phyloP scores from a whole-genome alignment of 2,888 invertebrate genomes.

The Ptilodon capucinus region DNA sequence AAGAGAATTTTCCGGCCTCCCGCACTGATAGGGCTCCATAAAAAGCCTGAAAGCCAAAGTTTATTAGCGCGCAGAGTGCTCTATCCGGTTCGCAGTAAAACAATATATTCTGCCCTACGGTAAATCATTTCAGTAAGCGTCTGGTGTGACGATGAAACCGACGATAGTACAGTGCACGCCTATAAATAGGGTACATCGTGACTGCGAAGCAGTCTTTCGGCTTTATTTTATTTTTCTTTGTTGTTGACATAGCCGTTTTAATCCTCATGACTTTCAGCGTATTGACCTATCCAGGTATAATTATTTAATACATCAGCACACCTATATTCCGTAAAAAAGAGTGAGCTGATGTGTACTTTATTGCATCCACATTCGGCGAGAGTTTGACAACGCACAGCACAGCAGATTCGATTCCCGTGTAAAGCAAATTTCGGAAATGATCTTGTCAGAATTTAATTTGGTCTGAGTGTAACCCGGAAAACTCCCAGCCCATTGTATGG shows the following conservation, averaged over 20 bases:
- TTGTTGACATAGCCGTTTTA: background rate
- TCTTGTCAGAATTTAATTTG: too few relatives aligned
- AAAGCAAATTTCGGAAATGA: too few relatives aligned
- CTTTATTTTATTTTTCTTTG: background rate
- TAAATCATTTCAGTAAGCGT: constrained; percentile 29
- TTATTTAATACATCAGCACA: too few relatives aligned
- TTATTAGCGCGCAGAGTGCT: constrained; percentile 24
- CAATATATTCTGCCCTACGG: constrained; percentile 31
- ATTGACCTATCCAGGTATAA: too few relatives aligned
- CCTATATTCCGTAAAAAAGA: too few relatives aligned
- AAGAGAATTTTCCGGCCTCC: background rate
- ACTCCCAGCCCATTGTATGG: too few relatives aligned
- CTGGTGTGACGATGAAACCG: constrained; percentile 12
- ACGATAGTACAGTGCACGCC: constrained; percentile 3
- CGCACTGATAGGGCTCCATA: background rate
- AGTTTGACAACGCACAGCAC: too few relatives aligned
- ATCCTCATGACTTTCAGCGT: background rate
- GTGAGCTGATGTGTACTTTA: too few relatives aligned
- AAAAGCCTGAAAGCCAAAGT: constrained; percentile 12
- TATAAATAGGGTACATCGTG: background rate
- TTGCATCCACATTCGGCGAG: too few relatives aligned
- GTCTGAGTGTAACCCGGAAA: too few relatives aligned
- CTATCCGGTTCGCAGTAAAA: constrained; percentile 30
- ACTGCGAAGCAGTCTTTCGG: background rate
- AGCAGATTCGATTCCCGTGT: too few relatives aligned